Conservation (phyloP, 1,140 invertebrate species). For the Caenorhabditis tropicalis region DNA sequence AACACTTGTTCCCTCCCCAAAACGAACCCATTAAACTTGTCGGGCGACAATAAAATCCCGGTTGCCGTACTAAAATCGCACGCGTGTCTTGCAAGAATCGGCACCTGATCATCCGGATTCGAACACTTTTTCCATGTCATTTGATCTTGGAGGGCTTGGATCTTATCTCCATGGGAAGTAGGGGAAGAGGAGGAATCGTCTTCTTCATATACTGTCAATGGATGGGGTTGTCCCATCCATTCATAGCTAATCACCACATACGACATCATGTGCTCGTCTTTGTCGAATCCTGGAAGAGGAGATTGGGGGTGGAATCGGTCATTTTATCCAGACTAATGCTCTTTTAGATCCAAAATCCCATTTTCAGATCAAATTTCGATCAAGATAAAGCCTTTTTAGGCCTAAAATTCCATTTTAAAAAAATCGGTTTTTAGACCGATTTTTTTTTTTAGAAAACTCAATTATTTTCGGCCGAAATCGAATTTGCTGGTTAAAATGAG, state of each 20-base stretch:
- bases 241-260: constrained; percentile 38
- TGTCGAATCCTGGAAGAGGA: constrained; percentile 10
- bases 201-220: constrained; percentile 15
- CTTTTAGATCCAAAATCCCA: too few relatives aligned
- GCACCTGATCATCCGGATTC: constrained; percentile 6
- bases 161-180: neutral
- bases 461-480: too few relatives aligned
- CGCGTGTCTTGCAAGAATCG: neutral
- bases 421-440: too few relatives aligned
- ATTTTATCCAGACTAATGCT: too few relatives aligned
- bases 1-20: neutral
- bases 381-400: too few relatives aligned
- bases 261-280: constrained; percentile 2
- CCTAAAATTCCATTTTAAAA: too few relatives aligned
- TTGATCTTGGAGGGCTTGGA: neutral
- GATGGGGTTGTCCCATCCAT: constrained; percentile 44
- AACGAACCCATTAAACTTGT: neutral
- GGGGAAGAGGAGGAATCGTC: too few relatives aligned
- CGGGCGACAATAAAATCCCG: neutral
- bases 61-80: constrained; percentile 1
- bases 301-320: neutral
- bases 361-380: too few relatives aligned
- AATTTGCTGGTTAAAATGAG: too few relatives aligned
- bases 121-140: constrained; percentile 38
- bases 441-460: too few relatives aligned